Percentiles rank a stretch among this genome's conserved stretches.
These are phyloP conservation scores for Lymantria monacha DNA, from an alignment of 2,888 invertebrate species.

Conservation along the genomic window DNA sequence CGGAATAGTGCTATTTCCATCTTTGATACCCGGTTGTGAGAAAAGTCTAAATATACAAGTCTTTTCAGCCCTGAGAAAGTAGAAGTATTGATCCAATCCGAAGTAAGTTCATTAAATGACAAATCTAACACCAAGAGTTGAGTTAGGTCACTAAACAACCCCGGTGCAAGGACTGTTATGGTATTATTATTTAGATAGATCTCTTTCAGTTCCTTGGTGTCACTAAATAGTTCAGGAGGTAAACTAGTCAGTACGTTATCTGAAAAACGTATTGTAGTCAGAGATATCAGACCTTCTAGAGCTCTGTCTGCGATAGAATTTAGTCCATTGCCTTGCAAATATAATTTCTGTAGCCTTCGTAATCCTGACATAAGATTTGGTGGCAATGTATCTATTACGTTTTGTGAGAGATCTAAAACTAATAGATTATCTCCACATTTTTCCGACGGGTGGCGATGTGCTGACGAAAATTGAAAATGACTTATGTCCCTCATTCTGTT, in stretches of 20 bases:
- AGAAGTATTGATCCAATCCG: conserved; percentile 91
- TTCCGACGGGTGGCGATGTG: conserved; percentile 81
- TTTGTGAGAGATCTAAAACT: conserved; percentile 88
- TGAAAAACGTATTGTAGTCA: conserved; percentile 89
- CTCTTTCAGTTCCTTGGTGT: conserved; percentile 89
- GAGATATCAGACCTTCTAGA: conserved; percentile 87
- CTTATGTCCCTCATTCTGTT: conserved; percentile 89
- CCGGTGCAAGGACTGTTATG: conserved; percentile 90
- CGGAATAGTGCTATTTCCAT: conserved; percentile 89
- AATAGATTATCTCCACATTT: conserved; percentile 87
- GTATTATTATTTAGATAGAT: conserved; percentile 92
- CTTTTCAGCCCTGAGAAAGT: conserved; percentile 90
- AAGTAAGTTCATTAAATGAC: conserved; percentile 89
- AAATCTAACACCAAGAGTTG: conserved; percentile 89
- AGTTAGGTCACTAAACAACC: conserved; percentile 88
- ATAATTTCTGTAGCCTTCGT: conserved; percentile 86
- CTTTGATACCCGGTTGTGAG: conserved; percentile 88
- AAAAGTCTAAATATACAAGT: conserved; percentile 89
- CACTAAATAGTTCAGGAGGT: conserved; percentile 91
- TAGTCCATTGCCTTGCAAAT: conserved; percentile 89
- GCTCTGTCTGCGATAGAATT: conserved; percentile 89
- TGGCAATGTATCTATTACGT: conserved; percentile 89
- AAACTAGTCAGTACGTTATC: conserved; percentile 91
- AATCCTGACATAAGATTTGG: conserved; percentile 87
- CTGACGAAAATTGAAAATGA: conserved; percentile 86